These are phyloP conservation scores for Morone chrysops DNA, from an alignment of 2,113 vertebrate species.

Conservation along the genomic window DNA sequence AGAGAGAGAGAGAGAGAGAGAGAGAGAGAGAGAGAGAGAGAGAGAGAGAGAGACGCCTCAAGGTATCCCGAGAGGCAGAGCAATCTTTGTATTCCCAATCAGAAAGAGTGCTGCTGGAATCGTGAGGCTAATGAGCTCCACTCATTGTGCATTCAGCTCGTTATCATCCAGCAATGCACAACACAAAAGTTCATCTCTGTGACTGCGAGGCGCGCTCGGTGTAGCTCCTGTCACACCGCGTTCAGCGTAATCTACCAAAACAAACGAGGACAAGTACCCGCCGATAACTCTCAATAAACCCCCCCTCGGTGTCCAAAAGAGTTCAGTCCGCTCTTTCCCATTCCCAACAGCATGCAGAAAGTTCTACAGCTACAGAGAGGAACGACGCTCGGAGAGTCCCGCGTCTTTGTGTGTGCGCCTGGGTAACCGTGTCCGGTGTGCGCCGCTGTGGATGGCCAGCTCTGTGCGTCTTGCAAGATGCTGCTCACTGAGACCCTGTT, in stretches of 20 bases:
- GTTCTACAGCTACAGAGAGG: constrained; percentile 22
- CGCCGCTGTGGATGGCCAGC: constrained; percentile 35
- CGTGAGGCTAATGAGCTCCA: constrained; percentile 40
- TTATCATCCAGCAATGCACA: constrained; percentile 58
- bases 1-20: no score
- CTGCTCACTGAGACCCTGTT: constrained; percentile 64
- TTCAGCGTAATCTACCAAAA: constrained; percentile 40
- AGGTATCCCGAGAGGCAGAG: constrained; percentile 46
- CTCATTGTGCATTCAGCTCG: constrained; percentile 33
- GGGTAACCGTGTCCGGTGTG: constrained; percentile 46
- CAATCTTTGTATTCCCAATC: constrained; percentile 48
- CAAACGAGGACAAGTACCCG: constrained; percentile 14
- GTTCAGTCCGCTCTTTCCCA: constrained; percentile 27
- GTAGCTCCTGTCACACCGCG: constrained; percentile 50
- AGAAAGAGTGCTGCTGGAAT: neutral
- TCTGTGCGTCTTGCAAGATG: constrained; percentile 63
- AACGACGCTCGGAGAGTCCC: constrained; percentile 35
- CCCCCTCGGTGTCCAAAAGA: constrained; percentile 14
- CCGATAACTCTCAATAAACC: neutral
- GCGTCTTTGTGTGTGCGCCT: constrained; percentile 30
- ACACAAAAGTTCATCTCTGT: constrained; percentile 56
- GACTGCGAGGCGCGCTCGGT: constrained; percentile 20
- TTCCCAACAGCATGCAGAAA: constrained; percentile 31
- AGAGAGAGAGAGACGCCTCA: neutral
- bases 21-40: no score